phyloP scores from a whole-genome alignment of 2,888 invertebrate genomes.

The Eulithis testata region DNA sequence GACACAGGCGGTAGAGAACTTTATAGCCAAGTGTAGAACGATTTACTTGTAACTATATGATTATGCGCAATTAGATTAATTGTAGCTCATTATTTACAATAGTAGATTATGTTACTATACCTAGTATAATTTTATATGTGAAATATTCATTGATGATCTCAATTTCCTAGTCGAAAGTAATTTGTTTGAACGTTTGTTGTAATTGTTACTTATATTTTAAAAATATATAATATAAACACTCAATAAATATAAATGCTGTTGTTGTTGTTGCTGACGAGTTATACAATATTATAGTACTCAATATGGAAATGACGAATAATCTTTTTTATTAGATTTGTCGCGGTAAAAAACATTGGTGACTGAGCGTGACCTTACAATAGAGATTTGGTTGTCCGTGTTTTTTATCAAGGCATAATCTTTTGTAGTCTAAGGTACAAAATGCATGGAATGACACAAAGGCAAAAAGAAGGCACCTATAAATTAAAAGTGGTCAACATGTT shows the following conservation, averaged over 20 bases:
- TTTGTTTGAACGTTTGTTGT: conserved; percentile 61
- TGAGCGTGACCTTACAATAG: conserved; percentile 38
- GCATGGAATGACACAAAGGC: conserved; percentile 62
- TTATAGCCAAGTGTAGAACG: conserved; percentile 38
- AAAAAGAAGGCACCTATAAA: background rate
- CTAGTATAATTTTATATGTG: conserved; percentile 29
- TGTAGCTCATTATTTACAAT: conserved; percentile 28
- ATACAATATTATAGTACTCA: conserved; percentile 73
- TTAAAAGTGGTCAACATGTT: background rate
- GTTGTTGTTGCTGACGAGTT: conserved; percentile 84
- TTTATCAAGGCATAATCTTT: conserved; percentile 60
- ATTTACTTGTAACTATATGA: conserved; percentile 45
- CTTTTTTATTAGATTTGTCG: conserved; percentile 50
- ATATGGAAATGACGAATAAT: conserved; percentile 63
- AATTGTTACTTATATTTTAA: conserved; percentile 55
- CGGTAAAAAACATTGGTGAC: conserved; percentile 51
- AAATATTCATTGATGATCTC: conserved; percentile 27
- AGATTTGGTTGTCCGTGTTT: conserved; percentile 40
- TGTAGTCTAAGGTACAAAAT: conserved; percentile 51
- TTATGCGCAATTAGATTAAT: conserved; percentile 59
- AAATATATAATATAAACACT: conserved; percentile 65
- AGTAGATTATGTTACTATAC: conserved; percentile 38
- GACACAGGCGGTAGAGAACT: conserved; percentile 35
- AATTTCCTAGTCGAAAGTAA: conserved; percentile 21
- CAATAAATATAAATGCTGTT: conserved; percentile 81